phyloP scores from a whole-genome alignment of 2,113 vertebrate genomes.

The Pedionomus torquatus region DNA sequence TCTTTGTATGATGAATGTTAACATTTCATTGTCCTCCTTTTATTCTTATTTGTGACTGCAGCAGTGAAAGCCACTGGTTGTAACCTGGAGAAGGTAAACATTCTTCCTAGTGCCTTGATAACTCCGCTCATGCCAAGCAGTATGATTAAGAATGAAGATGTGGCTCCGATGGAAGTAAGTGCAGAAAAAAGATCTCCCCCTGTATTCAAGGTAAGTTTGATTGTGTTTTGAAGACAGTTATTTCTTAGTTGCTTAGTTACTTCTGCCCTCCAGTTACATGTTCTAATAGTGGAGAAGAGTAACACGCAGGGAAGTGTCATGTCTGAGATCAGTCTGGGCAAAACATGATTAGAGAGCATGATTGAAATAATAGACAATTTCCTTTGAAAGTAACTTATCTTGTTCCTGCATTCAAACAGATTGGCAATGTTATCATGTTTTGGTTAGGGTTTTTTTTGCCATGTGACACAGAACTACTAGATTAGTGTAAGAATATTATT shows the following conservation, averaged over 20 bases:
- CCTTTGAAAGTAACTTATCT: neutral
- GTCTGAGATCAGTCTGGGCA: neutral
- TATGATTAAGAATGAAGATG: conserved; percentile 92
- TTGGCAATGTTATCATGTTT: neutral
- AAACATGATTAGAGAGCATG: neutral
- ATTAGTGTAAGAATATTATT: neutral
- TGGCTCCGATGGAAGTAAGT: conserved; percentile 95
- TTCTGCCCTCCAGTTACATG: neutral
- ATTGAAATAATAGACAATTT: neutral
- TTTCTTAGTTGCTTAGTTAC: neutral
- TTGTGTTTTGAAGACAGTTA: neutral
- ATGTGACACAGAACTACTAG: neutral
- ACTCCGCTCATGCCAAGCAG: conserved; percentile 84
- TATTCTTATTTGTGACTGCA: conserved; percentile 26
- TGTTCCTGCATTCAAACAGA: neutral
- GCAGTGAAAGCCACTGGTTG: conserved; percentile 80
- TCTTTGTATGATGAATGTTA: neutral
- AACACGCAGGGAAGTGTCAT: neutral
- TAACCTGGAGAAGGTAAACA: conserved; percentile 83
- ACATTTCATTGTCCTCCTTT: neutral
- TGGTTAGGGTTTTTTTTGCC: neutral
- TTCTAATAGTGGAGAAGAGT: neutral
- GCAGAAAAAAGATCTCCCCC: conserved; percentile 82
- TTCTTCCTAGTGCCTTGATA: conserved; percentile 85
- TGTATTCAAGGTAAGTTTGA: conserved; percentile 81